Percentiles rank a stretch among this genome's conserved stretches.
These are phyloP conservation scores for Pithys albifrons DNA, from an alignment of 2,113 vertebrate genomes.

Conservation along the genomic window DNA sequence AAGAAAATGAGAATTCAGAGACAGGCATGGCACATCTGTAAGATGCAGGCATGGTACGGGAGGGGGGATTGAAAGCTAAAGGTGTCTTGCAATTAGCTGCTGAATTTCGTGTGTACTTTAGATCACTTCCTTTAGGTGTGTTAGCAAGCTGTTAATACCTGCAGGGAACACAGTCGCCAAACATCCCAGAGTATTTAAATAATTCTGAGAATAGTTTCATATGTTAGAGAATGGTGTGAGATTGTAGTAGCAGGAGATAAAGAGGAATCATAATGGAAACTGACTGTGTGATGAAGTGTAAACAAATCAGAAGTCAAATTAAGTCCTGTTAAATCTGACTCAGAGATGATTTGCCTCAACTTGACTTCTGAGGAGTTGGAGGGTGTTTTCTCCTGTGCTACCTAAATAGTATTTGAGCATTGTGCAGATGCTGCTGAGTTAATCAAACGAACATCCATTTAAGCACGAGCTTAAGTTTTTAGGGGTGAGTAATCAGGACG, in stretches of 20 bases:
- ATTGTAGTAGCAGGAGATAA: background rate
- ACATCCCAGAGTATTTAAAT: background rate
- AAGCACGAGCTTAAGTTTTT: background rate
- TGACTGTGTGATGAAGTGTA: constrained; percentile 25
- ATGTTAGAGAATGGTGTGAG: background rate
- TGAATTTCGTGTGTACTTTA: background rate
- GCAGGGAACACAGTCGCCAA: background rate
- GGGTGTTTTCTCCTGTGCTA: background rate
- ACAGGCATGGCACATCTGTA: background rate
- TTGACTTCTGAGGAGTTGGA: background rate
- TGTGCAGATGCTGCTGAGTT: constrained; percentile 2
- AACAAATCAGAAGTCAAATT: constrained; percentile 47
- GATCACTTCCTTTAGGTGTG: background rate
- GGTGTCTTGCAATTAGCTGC: background rate
- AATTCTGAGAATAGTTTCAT: background rate
- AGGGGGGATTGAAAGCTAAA: background rate
- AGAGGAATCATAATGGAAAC: background rate
- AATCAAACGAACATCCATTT: background rate
- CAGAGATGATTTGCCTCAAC: constrained; percentile 7
- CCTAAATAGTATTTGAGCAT: background rate
- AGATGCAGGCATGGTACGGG: accelerated
- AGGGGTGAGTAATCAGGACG: background rate
- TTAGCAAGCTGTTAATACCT: background rate
- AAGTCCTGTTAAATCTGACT: constrained; percentile 16
- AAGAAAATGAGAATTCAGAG: background rate